Conservation (phyloP, 2,113 vertebrate species). For the Symphodus melops region DNA sequence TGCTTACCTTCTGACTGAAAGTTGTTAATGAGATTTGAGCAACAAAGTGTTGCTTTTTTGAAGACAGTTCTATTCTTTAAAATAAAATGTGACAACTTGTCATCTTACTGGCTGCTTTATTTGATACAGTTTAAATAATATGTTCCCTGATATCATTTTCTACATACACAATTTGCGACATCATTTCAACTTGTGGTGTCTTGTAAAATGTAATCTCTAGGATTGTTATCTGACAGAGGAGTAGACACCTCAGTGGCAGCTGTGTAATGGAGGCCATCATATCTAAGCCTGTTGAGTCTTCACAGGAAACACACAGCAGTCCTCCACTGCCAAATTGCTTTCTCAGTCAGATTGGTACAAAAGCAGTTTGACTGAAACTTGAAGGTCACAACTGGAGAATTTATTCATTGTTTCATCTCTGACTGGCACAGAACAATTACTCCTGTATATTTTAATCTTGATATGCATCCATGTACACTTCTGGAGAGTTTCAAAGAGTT, state of each 20-base stretch:
- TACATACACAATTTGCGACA: background rate
- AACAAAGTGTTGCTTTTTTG: too few species aligned
- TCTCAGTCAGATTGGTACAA: slow-evolving; percentile 50
- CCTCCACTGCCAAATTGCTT: slow-evolving; percentile 47
- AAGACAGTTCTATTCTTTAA: too few species aligned
- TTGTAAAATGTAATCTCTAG: slow-evolving; percentile 2
- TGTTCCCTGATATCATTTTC: too few species aligned
- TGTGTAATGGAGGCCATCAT: slow-evolving; percentile 29
- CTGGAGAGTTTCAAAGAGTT: slow-evolving; percentile 64
- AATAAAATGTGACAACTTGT: too few species aligned
- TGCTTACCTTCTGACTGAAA: too few species aligned
- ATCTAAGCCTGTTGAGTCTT: slow-evolving; percentile 21
- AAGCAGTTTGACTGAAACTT: slow-evolving; percentile 53
- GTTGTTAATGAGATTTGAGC: too few species aligned
- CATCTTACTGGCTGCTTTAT: too few species aligned
- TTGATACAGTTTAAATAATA: too few species aligned
- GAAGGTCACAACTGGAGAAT: slow-evolving; percentile 64
- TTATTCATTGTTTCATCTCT: slow-evolving; percentile 61
- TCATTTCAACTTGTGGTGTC: background rate
- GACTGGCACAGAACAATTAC: slow-evolving; percentile 56
- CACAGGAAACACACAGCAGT: slow-evolving; percentile 18
- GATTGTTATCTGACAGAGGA: slow-evolving; percentile 14
- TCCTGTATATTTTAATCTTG: slow-evolving; percentile 61
- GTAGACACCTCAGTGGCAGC: slow-evolving; percentile 9
- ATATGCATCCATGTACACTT: slow-evolving; percentile 56